Base-by-base conservation (phyloP, 2,888 invertebrate genomes). In the Dione juno region DNA sequence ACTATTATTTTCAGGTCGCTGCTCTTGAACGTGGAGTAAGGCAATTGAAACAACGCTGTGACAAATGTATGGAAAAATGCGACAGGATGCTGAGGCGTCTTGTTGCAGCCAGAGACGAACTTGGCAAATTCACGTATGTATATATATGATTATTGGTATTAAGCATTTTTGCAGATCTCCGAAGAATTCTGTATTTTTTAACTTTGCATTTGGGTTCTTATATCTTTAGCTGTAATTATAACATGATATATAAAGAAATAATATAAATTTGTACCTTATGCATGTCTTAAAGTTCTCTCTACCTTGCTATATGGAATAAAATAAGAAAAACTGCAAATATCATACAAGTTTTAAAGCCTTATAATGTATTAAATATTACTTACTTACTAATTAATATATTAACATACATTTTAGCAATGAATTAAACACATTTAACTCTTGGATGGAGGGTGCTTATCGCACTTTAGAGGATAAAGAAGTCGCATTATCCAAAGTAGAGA, bases 1-100 rank as follows among this genome's bases (percentile, higher is more conserved):
- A 54, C 16, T 16, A 16, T 50, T 50, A 37, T 10, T 14, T 28
- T 50, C 79, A 93, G 91, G 96, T 98, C 45, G 95, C 96, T 43
- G 96, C 96, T 35, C 91, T 98, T 76, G 98, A 98, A 89, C 97
- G 97, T 80, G 97, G 97, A 77, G 97, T 97, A 14, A 95, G 97
- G 50, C 96, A 96, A 74, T 90, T 98, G 76, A 97, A 97, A 79
- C 95, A 95, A 43, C 95, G 98, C 50, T 97, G 96, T 77, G 97
- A 98, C 86, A 95, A 95, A 82, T 96, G 96, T n/a, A 92, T 94
- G 0, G 97, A 97, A 83, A 96, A 97, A 73, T 95, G 96, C 37
- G 96, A 97, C 77, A 96, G 95, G 82, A 94, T 98, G 81, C 89
- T 97, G 75, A 94, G 96, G 69, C 95, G 96, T 16, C 89, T 98